Evolutionary conservation across 1,140 invertebrate genomes (phyloP).

Genomic region (Catajapyx aquilonaris): DNA sequence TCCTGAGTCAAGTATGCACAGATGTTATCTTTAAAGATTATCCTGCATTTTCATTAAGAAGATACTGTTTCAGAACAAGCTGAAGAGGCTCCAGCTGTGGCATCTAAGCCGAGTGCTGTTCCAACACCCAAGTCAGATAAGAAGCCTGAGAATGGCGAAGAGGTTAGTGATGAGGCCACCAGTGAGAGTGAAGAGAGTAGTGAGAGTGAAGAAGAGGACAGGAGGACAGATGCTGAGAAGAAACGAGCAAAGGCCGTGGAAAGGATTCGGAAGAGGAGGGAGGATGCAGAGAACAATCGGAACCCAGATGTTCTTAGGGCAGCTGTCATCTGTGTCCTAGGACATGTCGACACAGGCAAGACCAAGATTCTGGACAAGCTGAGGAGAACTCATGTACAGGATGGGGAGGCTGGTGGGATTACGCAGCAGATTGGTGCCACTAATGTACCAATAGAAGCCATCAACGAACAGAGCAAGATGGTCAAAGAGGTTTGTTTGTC

Average conservation of each 20-base stretch:
- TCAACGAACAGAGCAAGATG: constrained; percentile 82
- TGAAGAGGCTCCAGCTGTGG: too few relatives aligned
- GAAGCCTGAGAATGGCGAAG: constrained; percentile 11
- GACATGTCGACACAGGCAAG: constrained; percentile 99
- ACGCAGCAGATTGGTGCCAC: constrained; percentile 99
- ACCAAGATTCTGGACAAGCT: constrained; percentile 98
- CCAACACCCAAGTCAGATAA: too few relatives aligned
- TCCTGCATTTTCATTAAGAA: too few relatives aligned
- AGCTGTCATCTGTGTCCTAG: constrained; percentile 93
- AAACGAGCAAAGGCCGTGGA: constrained; percentile 37
- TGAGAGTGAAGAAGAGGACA: constrained; percentile 29
- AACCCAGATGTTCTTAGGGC: constrained; percentile 61
- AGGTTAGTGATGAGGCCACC: constrained; percentile 26
- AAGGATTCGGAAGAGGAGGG: constrained; percentile 58
- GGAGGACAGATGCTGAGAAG: constrained; percentile 36
- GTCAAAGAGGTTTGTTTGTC: constrained; percentile 78
- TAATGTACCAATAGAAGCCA: constrained; percentile 93
- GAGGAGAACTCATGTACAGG: constrained; percentile 85
- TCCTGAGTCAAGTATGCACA: too few relatives aligned
- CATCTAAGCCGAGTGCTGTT: too few relatives aligned
- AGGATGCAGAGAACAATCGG: constrained; percentile 64
- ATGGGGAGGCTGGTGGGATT: constrained; percentile 96
- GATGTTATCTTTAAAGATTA: too few relatives aligned
- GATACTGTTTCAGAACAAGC: too few relatives aligned
- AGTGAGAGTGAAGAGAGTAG: constrained; percentile 13